Evolutionary conservation across 1,140 invertebrate genomes (phyloP), one percentile per base, ranked within the genome.

Genomic region (Drosophila bipectinata): DNA sequence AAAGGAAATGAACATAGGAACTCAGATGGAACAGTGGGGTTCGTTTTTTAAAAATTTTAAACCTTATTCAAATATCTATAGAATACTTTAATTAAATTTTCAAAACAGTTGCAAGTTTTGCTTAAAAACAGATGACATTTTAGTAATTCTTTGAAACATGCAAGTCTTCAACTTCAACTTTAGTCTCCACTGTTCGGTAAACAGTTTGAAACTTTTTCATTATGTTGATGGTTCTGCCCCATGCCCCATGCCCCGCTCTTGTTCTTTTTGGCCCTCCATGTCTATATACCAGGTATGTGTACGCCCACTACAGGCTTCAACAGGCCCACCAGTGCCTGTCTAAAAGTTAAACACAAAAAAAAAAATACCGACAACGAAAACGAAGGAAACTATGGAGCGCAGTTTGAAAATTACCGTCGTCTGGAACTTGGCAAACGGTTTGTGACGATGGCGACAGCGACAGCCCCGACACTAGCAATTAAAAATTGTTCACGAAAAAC

Each of bases 201-300:
- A 80, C 68, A 84, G 78, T 81, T 81, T 63, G 72, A 81, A 87
- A 85, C 73, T 85, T 85, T 69, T 82, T 87, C 81, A 85, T 85
- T 85, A 87, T 87, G 81, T 78, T 85, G 81, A 85, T 85, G 79
- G 82, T 4, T 44, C 28, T 49, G 59, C 14, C 56, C 47, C 24
- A 47, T 26, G 30, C 30, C 21, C 21, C 21, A 21, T 21, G 21
- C 21, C 21, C 21, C 21, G 21, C 21, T 48, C 52, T 14, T 45
- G 18, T 24, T 45, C n/a, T n/a, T 44, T 14, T 18, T 7, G 41
- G 34, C 34, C 32, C 49, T 54, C 9, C 12, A 7, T 30, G 30
- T 56, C 66, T 48, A 18, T 69, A 51, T 68, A 45, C 32, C 66
- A 69, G 66, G 66, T 69, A 72, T 26, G 39, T 62, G 39, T 62